Conservation (phyloP, 2,797 vertebrate species). For the Pterois miles region DNA sequence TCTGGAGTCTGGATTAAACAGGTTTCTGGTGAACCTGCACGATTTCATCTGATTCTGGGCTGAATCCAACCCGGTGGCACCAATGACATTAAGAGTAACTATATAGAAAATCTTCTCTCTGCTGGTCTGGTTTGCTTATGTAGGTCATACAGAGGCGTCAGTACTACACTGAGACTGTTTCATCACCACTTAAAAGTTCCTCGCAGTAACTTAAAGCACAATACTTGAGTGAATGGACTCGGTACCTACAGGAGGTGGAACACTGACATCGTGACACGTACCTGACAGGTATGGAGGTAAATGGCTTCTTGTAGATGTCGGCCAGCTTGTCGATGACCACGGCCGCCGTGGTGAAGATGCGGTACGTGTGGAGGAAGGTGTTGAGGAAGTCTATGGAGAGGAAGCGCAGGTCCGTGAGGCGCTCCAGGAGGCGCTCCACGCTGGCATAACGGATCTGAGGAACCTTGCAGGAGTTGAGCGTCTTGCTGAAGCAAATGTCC, state of each 20-base stretch:
- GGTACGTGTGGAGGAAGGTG: slow-evolving; percentile 97
- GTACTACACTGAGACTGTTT: too few relatives aligned
- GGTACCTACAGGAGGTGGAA: background rate
- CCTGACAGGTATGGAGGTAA: slow-evolving; percentile 96
- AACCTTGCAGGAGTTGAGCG: slow-evolving; percentile 98
- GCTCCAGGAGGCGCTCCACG: slow-evolving; percentile 93
- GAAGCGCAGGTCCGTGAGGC: slow-evolving; percentile 94
- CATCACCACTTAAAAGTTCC: too few relatives aligned
- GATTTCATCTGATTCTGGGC: too few relatives aligned
- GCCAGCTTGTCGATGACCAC: slow-evolving; percentile 95
- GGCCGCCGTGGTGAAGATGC: slow-evolving; percentile 93
- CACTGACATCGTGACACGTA: slow-evolving; percentile 37
- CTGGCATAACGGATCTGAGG: slow-evolving; percentile 97
- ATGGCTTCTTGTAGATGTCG: slow-evolving; percentile 94
- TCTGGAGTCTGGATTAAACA: too few relatives aligned
- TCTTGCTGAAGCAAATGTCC: slow-evolving; percentile 99
- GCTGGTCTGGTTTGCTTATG: too few relatives aligned
- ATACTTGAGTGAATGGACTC: too few relatives aligned
- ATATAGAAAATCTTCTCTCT: too few relatives aligned
- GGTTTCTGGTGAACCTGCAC: too few relatives aligned
- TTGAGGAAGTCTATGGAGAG: slow-evolving; percentile 99
- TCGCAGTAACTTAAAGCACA: too few relatives aligned
- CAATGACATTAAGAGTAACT: too few relatives aligned
- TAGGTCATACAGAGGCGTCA: too few relatives aligned
- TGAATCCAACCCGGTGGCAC: too few relatives aligned